Evolutionary conservation across 2,888 invertebrate species (phyloP), one percentile per base, ranked within the genome.

Genomic region (Chesias legatella): DNA sequence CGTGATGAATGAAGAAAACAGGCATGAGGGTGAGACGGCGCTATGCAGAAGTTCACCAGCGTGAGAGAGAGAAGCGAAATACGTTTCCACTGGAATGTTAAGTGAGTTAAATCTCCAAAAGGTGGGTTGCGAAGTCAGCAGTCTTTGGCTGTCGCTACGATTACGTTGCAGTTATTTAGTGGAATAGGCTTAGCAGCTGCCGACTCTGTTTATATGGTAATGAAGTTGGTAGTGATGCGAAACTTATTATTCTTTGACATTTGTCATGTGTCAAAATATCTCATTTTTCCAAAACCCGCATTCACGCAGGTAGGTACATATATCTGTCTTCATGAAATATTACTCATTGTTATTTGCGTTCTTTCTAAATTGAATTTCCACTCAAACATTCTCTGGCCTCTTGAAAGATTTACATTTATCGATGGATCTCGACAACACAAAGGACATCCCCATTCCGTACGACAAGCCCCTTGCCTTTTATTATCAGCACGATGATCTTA

Each of bases 71-170:
- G 51, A 58, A 48, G 53, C 53, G 56, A 72, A 73, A 74, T 79
- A 76, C 78, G 70, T 74, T 78, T 70, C 66, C 67, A 66, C 69
- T 67, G 70, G 70, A 78, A 80, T 77, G 74, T 76, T 79, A 81
- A 84, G 73, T 77, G 78, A 82, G 82, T 85, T 79, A 84, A 86
- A 80, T 79, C 79, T 72, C 69, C 74, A 78, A 80, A 81, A 83
- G 81, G 82, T 83, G 67, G 67, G 73, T 62, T 69, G 76, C 60
- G 57, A 63, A 75, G 74, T 81, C 78, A 75, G 75, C 83, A 67
- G 61, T 56, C 52, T 53, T 41, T 52, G 58, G 59, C 72, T 45
- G 36, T 33, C 38, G 32, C 33, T 38, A 33, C 45, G 36, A 40
- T 45, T 38, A 33, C 45, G 40, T 45, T 45, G 40, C 33, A 40